Conservation (phyloP, 2,888 invertebrate genomes). For the Julus scanicus region DNA sequence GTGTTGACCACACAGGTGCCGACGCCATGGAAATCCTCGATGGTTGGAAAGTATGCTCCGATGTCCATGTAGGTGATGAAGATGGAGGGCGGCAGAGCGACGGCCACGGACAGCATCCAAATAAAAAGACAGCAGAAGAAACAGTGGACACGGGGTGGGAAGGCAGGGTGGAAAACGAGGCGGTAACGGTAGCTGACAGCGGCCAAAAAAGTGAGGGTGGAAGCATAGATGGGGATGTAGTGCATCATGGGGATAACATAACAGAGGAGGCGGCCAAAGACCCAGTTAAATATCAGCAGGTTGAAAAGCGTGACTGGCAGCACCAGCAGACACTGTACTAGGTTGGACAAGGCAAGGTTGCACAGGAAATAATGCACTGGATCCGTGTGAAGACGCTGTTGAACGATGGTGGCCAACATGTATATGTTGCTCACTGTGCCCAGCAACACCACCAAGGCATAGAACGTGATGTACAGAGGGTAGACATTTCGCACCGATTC, state of each 20-base stretch:
- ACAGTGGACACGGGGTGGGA: conserved; percentile 74
- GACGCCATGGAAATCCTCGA: conserved; percentile 69
- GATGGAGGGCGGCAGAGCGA: conserved; percentile 78
- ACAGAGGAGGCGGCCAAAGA: conserved; percentile 78
- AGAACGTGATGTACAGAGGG: conserved; percentile 74
- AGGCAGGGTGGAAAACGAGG: conserved; percentile 72
- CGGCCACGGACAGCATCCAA: conserved; percentile 78
- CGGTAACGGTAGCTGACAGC: conserved; percentile 78
- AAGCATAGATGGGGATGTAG: conserved; percentile 78
- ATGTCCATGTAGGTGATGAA: conserved; percentile 79
- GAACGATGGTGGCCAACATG: conserved; percentile 69
- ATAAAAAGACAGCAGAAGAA: conserved; percentile 76
- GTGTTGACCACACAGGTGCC: conserved; percentile 75
- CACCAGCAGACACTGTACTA: conserved; percentile 75
- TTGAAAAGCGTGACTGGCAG: conserved; percentile 77
- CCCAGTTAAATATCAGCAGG: conserved; percentile 77
- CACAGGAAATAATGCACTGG: conserved; percentile 75
- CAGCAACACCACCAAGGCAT: conserved; percentile 71
- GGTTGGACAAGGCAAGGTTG: conserved; percentile 75
- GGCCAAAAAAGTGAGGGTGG: conserved; percentile 76
- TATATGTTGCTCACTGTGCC: conserved; percentile 73
- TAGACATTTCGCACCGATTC: conserved; percentile 69
- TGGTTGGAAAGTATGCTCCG: conserved; percentile 70
- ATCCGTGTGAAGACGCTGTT: conserved; percentile 72
- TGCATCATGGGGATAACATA: conserved; percentile 79